Conservation (phyloP, 2,888 invertebrate genomes). For the Stegana nigrithorax region DNA sequence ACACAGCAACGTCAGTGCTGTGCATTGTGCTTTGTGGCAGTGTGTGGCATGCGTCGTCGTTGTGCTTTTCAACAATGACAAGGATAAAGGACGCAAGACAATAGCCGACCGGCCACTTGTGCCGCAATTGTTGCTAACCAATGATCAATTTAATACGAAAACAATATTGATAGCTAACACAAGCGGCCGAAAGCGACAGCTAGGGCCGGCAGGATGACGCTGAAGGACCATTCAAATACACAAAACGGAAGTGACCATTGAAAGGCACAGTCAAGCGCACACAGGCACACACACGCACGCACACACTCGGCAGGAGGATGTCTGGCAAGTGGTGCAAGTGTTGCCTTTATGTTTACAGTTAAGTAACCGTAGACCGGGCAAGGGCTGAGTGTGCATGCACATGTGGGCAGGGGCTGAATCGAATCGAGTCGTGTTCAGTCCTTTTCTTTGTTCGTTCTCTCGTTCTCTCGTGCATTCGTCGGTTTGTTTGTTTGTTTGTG, state of each 20-base stretch:
- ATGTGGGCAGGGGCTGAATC: too few relatives aligned
- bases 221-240: constrained; percentile 24
- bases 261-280: constrained; percentile 25
- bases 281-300: constrained; percentile 21
- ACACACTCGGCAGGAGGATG: not conserved
- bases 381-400: not conserved
- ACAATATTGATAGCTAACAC: constrained; percentile 64
- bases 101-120: constrained; percentile 16
- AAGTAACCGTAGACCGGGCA: not conserved
- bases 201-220: not conserved
- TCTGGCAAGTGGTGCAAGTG: not conserved
- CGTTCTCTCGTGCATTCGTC: not conserved
- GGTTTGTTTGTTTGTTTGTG: constrained; percentile 21
- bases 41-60: constrained; percentile 12
- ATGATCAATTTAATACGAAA: constrained; percentile 68
- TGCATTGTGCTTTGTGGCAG: constrained; percentile 5
- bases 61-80: constrained; percentile 19
- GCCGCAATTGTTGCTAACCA: constrained; percentile 59
- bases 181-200: too few relatives aligned
- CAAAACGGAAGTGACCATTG: constrained; percentile 12
- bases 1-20: too few relatives aligned
- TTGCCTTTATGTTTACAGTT: not conserved
- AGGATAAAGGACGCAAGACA: constrained; percentile 9
- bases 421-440: too few relatives aligned
- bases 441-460: constrained; percentile 7